Evolutionary conservation across 2,113 vertebrate species (phyloP).

Genomic region (Podiceps cristatus): DNA sequence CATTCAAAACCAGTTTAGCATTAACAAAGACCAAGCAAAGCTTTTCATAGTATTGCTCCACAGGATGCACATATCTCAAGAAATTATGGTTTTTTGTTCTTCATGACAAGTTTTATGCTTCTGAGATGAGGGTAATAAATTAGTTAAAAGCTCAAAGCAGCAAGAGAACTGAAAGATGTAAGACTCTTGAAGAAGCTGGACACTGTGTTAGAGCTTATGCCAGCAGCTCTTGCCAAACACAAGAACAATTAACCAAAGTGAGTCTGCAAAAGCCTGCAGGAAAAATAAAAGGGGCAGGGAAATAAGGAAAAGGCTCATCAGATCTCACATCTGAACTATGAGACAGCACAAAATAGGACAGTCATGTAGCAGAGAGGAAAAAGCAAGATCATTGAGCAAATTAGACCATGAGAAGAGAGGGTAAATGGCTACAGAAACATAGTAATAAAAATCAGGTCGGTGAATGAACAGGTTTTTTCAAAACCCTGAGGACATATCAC

Average conservation of each 20-base stretch:
- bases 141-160: conserved; percentile 25
- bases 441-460: not conserved
- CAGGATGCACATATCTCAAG: not conserved
- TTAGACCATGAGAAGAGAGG: not conserved
- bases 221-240: conserved; percentile 43
- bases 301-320: not conserved
- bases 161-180: not conserved
- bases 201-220: not conserved
- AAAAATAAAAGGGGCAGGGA: not conserved
- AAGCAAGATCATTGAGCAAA: not conserved
- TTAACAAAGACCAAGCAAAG: not conserved
- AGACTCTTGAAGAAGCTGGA: conserved; percentile 12
- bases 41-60: not conserved
- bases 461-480: not conserved
- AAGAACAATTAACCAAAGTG: conserved; percentile 48
- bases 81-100: not conserved
- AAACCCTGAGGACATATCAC: not conserved
- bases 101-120: not conserved
- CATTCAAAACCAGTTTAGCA: not conserved
- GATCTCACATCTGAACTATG: not conserved
- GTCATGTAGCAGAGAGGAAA: not conserved
- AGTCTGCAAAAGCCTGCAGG: conserved; percentile 14
- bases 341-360: not conserved
- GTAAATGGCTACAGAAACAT: not conserved
- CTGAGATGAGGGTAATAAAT: not conserved